Evolutionary conservation across 2,888 invertebrate genomes (phyloP).

Genomic region (Brenthis hecate): DNA sequence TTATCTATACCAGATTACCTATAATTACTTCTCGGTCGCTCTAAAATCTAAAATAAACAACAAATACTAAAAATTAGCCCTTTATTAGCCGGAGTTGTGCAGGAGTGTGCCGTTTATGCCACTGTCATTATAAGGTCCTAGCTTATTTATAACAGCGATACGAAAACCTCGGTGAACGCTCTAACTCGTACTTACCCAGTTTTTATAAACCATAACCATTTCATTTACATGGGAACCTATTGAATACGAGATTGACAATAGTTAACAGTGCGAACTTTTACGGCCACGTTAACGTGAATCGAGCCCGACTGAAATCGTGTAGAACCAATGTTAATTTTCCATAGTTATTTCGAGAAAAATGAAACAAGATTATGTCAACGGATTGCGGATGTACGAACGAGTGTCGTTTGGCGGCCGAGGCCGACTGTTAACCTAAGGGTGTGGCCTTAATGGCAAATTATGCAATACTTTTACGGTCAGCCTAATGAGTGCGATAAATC

Average conservation of each 20-base stretch:
- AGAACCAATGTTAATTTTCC: conserved; percentile 1
- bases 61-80: no score
- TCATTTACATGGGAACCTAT: conserved; percentile 14
- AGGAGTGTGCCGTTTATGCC: no score
- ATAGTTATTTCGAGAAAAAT: not conserved
- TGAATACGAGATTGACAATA: not conserved
- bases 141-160: no score
- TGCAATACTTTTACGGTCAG: conserved; percentile 32
- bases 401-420: conserved; percentile 35
- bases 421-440: conserved; percentile 36
- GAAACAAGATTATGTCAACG: conserved; percentile 26
- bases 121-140: no score
- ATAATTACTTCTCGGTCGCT: no score
- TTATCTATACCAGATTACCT: no score
- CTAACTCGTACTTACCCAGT: no score
- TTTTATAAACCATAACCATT: not conserved
- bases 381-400: conserved; percentile 34
- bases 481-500: conserved; percentile 31
- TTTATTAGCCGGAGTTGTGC: no score
- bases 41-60: no score
- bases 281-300: conserved; percentile 2
- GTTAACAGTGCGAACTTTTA: not conserved
- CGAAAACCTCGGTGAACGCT: no score
- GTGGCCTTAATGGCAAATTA: conserved; percentile 31
- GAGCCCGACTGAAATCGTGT: conserved; percentile 5